These are phyloP conservation scores for Pocillopora verrucosa DNA, from an alignment of 64 coral and sea anemone species.

Conservation along the genomic window DNA sequence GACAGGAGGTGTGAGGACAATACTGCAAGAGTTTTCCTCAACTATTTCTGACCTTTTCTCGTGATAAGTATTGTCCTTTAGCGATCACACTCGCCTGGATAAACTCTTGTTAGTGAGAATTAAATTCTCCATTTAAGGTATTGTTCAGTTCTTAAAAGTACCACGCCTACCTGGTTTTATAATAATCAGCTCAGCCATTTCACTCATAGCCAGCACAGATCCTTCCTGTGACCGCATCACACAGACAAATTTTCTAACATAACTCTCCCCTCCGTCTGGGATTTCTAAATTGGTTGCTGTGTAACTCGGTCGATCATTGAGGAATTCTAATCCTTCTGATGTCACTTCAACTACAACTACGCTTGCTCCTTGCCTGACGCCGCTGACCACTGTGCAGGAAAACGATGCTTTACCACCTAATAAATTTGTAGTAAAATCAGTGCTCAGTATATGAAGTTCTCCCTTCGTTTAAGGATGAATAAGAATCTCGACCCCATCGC, in stretches of 20 bases:
- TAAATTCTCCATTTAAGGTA: no score
- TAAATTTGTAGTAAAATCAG: background rate
- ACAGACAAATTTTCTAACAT: slow-evolving; percentile 3
- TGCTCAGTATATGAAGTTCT: no score
- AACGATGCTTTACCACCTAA: slow-evolving; percentile 36
- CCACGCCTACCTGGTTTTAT: background rate
- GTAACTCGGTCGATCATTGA: background rate
- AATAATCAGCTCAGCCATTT: background rate
- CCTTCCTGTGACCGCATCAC: background rate
- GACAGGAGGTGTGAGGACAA: no score
- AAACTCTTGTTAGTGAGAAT: no score
- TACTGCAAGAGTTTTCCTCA: no score
- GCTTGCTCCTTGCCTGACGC: slow-evolving; percentile 23
- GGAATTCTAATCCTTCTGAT: background rate
- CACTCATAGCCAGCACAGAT: background rate
- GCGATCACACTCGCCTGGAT: no score
- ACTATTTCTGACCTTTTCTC: no score
- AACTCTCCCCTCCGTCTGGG: background rate
- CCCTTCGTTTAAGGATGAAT: no score
- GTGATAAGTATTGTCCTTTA: no score
- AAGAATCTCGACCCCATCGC: no score
- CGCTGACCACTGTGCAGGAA: slow-evolving; percentile 8
- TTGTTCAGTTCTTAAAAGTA: no score
- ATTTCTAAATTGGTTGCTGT: background rate
- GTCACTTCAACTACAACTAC: slow-evolving; percentile 6